phyloP scores from a whole-genome alignment of 2,797 vertebrate species.

The Buceros bicornis region DNA sequence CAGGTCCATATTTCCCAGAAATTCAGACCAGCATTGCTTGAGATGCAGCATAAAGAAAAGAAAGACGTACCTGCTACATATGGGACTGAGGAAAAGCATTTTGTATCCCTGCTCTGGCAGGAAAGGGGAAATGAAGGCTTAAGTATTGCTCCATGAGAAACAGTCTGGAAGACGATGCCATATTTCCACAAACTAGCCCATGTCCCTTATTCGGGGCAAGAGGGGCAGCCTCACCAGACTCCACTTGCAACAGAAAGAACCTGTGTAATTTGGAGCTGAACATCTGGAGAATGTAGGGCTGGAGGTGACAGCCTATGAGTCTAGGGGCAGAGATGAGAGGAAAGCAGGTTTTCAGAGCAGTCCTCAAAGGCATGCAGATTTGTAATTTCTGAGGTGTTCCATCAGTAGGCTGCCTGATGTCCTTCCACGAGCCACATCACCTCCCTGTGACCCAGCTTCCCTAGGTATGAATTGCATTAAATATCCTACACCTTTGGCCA shows the following conservation, averaged over 20 bases:
- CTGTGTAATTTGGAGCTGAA: neutral
- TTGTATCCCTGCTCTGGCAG: neutral
- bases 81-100: neutral
- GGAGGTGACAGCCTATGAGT: neutral
- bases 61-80: neutral
- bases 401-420: neutral
- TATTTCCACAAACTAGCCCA: neutral
- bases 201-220: neutral
- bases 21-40: neutral
- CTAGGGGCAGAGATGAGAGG: neutral
- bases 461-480: neutral
- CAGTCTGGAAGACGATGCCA: neutral
- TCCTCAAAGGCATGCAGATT: neutral
- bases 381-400: neutral
- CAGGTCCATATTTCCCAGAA: neutral
- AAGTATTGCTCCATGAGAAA: neutral
- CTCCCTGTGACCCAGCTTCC: neutral
- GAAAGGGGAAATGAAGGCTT: neutral
- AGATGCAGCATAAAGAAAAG: neutral
- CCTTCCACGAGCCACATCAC: accelerated
- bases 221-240: neutral
- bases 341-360: neutral
- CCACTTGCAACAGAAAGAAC: neutral
- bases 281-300: accelerated
- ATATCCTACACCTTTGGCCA: neutral